A percentile compares a stretch with the other conserved stretches of the same genome.
These are phyloP conservation scores for Perizoma flavofasciatum DNA, from an alignment of 2,888 invertebrate species.

Conservation along the genomic window DNA sequence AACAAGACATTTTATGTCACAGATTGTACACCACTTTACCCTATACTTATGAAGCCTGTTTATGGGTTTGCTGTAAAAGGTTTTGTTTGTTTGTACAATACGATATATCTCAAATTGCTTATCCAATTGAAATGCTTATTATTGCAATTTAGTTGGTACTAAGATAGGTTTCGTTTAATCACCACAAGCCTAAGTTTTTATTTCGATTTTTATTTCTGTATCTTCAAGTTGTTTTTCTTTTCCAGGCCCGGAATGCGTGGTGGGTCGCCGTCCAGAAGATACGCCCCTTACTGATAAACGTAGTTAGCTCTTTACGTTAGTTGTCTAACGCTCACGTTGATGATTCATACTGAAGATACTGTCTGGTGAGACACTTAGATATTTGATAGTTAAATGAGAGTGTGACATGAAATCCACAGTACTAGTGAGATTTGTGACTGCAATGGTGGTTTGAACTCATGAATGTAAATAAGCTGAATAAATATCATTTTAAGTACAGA, in stretches of 20 bases:
- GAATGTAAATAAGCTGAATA: conserved; percentile 76
- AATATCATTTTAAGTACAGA: conserved; percentile 71
- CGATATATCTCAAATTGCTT: too few relatives aligned
- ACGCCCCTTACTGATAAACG: conserved; percentile 90
- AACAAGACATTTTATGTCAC: too few relatives aligned
- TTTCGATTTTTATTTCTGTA: too few relatives aligned
- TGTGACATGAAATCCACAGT: conserved; percentile 51
- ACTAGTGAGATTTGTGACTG: conserved; percentile 54
- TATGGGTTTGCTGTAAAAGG: too few relatives aligned
- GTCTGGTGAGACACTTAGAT: conserved; percentile 50
- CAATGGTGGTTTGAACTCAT: conserved; percentile 52
- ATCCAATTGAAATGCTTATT: too few relatives aligned
- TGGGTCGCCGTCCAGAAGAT: conserved; percentile 92
- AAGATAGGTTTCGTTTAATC: too few relatives aligned
- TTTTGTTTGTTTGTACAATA: too few relatives aligned
- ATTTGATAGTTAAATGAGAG: conserved; percentile 58
- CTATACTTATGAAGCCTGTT: too few relatives aligned
- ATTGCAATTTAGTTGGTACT: too few relatives aligned
- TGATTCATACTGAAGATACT: conserved; percentile 51
- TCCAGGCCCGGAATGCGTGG: conserved; percentile 91
- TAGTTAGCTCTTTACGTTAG: conserved; percentile 38
- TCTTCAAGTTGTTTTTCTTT: conserved; percentile 42
- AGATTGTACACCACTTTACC: too few relatives aligned
- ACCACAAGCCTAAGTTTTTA: too few relatives aligned
- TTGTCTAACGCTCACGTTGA: conserved; percentile 45